These are phyloP conservation scores for Nephrotoma appendiculata DNA, from an alignment of 2,888 invertebrate species.

Conservation along the genomic window DNA sequence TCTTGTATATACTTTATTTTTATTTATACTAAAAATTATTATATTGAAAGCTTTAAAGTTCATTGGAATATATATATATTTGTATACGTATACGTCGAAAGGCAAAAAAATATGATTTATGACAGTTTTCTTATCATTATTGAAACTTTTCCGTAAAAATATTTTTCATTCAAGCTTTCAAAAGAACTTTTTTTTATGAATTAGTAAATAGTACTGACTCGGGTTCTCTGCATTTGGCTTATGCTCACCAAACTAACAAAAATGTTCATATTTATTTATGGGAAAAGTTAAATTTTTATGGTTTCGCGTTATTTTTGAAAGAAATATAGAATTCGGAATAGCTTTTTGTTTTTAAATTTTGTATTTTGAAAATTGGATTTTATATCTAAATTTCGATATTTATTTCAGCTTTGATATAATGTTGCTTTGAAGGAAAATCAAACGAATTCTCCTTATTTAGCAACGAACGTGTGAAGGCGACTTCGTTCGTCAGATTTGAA, in stretches of 20 bases:
- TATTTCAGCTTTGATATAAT: too few species aligned
- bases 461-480: too few species aligned
- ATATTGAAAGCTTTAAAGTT: background rate
- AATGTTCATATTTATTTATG: background rate
- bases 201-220: background rate
- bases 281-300: background rate
- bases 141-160: background rate
- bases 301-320: background rate
- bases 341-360: background rate
- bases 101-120: background rate
- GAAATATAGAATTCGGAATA: background rate
- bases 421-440: too few species aligned
- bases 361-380: background rate
- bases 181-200: background rate
- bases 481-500: too few species aligned
- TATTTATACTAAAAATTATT: background rate
- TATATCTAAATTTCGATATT: too few species aligned
- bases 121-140: background rate
- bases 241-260: background rate
- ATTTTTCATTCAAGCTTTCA: background rate
- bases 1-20: background rate
- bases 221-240: background rate
- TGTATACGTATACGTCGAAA: background rate
- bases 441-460: too few species aligned
- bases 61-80: background rate